Evolutionary conservation across 2,113 vertebrate species (phyloP), one percentile per base, ranked within the genome.

Genomic region (Cichladusa arquata): DNA sequence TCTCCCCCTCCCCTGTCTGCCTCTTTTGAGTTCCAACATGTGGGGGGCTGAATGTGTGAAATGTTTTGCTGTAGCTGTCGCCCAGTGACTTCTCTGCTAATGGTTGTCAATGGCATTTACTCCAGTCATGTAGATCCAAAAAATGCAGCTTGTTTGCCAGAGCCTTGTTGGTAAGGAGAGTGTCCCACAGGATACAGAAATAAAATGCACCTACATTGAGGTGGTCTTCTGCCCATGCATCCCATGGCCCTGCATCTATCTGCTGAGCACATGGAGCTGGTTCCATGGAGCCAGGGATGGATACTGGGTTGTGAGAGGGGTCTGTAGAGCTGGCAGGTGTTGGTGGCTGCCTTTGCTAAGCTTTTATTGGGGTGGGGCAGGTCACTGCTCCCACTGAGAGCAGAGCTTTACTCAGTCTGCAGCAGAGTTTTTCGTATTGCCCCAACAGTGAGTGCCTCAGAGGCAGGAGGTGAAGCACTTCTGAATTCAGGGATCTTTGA

Each of bases 221-320:
- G 26, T 31, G 42, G 7, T 38, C 45, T 71, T 26, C 18, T 84
- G 45, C 50, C 74, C 22, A 2, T 22, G 8, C 22, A 4, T 15
- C 16, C 67, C 26, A 1, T 7, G 53, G 67, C 45, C 50, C n/a
- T 29, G 60, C 72, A 15, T 12, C 19, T 44, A 12, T 11, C 16
- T 44, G 64, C 80, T 19, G 34, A 7, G 56, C 71, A 29, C 2
- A 5, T 8, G 26, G 36, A 22, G 38, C 60, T 11, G 29, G 5
- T 42, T 29, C 11, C 5, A 1, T 3, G 13, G 44, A 86, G 61
- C 29, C 5, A 36, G 69, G 73, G 56, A 5, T 18, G 73, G 42
- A 5, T 25, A 0, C 7, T 0, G 4, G 28, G 3, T 15, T 51
- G 25, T 31, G 33, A 6, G 70, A 74, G 50, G 14, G 9, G n/a